phyloP scores from a whole-genome alignment of 1,140 invertebrate species.

The Panagrolaimus sp. region DNA sequence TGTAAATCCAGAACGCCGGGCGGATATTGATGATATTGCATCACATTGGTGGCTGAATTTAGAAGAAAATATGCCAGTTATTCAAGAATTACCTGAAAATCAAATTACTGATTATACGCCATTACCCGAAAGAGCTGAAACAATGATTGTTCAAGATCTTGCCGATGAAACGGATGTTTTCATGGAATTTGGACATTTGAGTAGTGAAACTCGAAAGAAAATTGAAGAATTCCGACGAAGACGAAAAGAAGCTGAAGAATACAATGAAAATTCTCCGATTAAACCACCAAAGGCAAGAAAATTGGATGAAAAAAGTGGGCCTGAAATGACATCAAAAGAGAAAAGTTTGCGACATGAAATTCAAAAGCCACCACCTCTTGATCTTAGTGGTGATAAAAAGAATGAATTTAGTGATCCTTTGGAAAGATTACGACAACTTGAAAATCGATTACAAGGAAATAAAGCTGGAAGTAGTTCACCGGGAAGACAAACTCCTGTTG shows the following conservation, averaged over 20 bases:
- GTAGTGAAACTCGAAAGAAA: slow-evolving; percentile 46
- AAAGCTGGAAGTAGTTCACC: slow-evolving; percentile 15
- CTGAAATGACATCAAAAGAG: slow-evolving; percentile 49
- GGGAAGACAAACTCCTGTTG: slow-evolving; percentile 19
- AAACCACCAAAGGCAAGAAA: slow-evolving; percentile 53
- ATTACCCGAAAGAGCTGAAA: slow-evolving; percentile 56
- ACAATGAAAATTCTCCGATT: slow-evolving; percentile 58
- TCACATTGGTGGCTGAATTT: slow-evolving; percentile 85
- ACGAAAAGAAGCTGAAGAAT: slow-evolving; percentile 59
- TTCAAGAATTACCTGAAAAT: slow-evolving; percentile 59
- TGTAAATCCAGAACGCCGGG: slow-evolving; percentile 78
- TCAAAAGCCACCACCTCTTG: slow-evolving; percentile 19
- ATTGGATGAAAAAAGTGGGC: slow-evolving; percentile 29
- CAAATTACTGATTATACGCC: slow-evolving; percentile 58
- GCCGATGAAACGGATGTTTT: slow-evolving; percentile 59
- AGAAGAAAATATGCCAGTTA: slow-evolving; percentile 62
- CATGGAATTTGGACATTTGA: slow-evolving; percentile 60
- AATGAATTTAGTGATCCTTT: slow-evolving; percentile 52
- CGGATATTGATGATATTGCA: slow-evolving; percentile 87
- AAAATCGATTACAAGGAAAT: slow-evolving; percentile 39
- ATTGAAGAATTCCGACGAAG: slow-evolving; percentile 55
- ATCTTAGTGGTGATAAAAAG: slow-evolving; percentile 22
- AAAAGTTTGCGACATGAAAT: slow-evolving; percentile 46
- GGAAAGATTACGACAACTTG: slow-evolving; percentile 54
- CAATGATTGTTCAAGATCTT: slow-evolving; percentile 59